Conservation (phyloP, 2,888 invertebrate genomes). For the Mayetiola destructor region DNA sequence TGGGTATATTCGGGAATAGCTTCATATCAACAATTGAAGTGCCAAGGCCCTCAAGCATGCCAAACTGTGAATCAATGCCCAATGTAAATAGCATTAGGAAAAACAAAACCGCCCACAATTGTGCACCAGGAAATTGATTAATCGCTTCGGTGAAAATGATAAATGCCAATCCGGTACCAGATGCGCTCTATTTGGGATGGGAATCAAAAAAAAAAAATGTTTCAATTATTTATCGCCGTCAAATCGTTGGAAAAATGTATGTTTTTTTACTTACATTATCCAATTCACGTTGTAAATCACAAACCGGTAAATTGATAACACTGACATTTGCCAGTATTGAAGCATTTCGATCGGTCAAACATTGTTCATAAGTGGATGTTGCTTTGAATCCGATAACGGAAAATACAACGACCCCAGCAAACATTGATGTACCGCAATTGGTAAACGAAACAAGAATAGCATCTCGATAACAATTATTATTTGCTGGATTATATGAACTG, state of each 20-base stretch:
- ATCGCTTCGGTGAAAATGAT: conserved; percentile 97
- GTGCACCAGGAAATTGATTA: conserved; percentile 91
- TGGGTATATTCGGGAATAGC: conserved; percentile 76
- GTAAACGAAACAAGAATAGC: conserved; percentile 84
- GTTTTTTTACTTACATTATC: conserved; percentile 66
- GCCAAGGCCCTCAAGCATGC: conserved; percentile 87
- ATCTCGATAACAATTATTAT: conserved; percentile 91
- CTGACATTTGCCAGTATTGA: conserved; percentile 45
- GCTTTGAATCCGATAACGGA: conserved; percentile 84
- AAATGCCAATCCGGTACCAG: conserved; percentile 91
- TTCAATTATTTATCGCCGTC: not conserved
- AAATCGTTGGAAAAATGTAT: too few species aligned
- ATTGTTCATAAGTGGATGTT: conserved; percentile 33
- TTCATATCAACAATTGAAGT: conserved; percentile 94
- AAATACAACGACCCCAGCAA: conserved; percentile 91
- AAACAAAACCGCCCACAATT: conserved; percentile 91
- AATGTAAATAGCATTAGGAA: conserved; percentile 93
- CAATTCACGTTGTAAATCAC: conserved; percentile 71
- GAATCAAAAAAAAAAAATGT: conserved; percentile 9
- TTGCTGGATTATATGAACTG: conserved; percentile 84
- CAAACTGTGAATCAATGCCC: conserved; percentile 94
- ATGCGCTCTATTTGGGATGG: conserved; percentile 57
- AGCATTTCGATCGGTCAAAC: conserved; percentile 34
- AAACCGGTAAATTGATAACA: conserved; percentile 53
- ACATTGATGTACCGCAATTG: conserved; percentile 91